Evolutionary conservation across 1,140 invertebrate genomes (phyloP).

Genomic region (Apolygus lucorum): DNA sequence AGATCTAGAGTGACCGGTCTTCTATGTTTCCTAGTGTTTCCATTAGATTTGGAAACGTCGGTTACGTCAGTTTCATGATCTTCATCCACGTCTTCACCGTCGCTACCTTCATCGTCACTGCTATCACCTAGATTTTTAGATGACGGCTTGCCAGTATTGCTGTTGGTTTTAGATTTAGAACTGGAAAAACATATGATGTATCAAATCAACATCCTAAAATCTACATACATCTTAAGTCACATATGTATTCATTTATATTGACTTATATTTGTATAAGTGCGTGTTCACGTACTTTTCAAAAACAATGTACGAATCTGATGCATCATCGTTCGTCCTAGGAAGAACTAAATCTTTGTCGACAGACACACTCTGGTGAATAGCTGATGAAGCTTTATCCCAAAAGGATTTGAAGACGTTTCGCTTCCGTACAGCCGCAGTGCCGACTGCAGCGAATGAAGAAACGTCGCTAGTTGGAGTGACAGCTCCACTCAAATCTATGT

Average conservation of each 20-base stretch:
- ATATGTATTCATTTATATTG: background rate
- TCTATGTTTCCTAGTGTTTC: background rate
- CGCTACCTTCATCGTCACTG: background rate
- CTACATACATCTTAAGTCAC: background rate
- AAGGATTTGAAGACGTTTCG: conserved; percentile 23
- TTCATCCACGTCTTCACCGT: background rate
- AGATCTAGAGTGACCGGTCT: background rate
- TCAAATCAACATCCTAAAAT: background rate
- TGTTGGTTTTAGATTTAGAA: conserved; percentile 6
- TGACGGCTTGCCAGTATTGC: background rate
- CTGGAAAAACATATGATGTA: background rate
- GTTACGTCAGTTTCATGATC: background rate
- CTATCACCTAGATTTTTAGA: background rate
- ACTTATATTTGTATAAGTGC: too few relatives aligned
- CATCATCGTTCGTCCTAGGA: conserved; percentile 8
- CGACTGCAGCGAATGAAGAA: background rate
- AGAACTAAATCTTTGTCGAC: background rate
- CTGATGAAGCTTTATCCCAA: conserved; percentile 26
- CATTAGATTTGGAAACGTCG: background rate
- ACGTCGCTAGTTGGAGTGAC: conserved; percentile 26
- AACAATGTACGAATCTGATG: conserved; percentile 32
- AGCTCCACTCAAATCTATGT: conserved; percentile 27
- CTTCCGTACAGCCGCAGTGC: background rate
- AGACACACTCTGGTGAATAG: conserved; percentile 5
- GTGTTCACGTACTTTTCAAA: conserved; percentile 36